Evolutionary conservation across 2,888 invertebrate species (phyloP), one percentile per base, ranked within the genome.

Genomic region (Endotricha flammealis): DNA sequence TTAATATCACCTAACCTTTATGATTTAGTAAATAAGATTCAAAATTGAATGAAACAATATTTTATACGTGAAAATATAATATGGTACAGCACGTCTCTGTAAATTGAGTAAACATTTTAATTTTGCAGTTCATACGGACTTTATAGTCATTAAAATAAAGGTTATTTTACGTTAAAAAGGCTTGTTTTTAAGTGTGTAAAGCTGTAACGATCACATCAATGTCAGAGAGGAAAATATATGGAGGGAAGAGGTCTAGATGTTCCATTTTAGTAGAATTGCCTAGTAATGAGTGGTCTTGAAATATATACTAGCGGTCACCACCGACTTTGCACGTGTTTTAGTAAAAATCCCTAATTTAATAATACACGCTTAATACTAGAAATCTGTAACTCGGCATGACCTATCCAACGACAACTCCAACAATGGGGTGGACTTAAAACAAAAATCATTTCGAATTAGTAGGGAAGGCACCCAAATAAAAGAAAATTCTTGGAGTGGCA

Each of bases 241-340:
- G 33, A 46, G 50, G 44, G 41, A 48, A n/a, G 7, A 20, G 20
- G 2, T 20, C 20, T 20, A n/a, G 20, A 20, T 20, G 20, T 20
- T 20, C n/a, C 20, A 7, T 20, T 20, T 20, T 20, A n/a, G 6
- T 3, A 7, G 20, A 31, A 29, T 16, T 9, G n/a, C n/a, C n/a
- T n/a, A n/a, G n/a, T n/a, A n/a, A n/a, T n/a, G n/a, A n/a, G n/a
- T n/a, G n/a, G n/a, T n/a, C n/a, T n/a, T n/a, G n/a, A n/a, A n/a
- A n/a, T n/a, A n/a, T n/a, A n/a, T n/a, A n/a, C n/a, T n/a, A n/a
- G n/a, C n/a, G n/a, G n/a, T n/a, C n/a, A n/a, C n/a, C n/a, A n/a
- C n/a, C n/a, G n/a, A n/a, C n/a, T n/a, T n/a, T n/a, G n/a, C n/a
- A n/a, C n/a, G n/a, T n/a, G n/a, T n/a, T n/a, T n/a, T n/a, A n/a